Conservation (phyloP, 2,797 vertebrate species). For the Gymnothorax javanicus region DNA sequence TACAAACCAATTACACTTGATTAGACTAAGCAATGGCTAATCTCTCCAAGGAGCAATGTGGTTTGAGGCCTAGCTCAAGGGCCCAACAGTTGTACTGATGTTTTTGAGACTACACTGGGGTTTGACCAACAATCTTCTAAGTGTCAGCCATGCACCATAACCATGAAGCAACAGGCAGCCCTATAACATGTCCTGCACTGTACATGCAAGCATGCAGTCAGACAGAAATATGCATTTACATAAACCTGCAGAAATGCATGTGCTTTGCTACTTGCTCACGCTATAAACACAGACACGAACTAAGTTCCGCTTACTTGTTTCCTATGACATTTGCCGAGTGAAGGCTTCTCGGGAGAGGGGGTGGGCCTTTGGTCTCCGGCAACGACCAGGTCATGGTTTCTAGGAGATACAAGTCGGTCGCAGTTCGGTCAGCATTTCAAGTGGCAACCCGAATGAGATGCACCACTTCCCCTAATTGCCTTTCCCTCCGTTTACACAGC, state of each 20-base stretch:
- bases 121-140: no score
- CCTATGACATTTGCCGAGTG: slow-evolving; percentile 92
- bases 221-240: neutral
- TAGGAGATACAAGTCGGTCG: slow-evolving; percentile 53
- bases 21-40: no score
- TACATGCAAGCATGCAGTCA: neutral
- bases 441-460: slow-evolving; percentile 73
- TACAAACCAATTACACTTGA: no score
- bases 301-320: slow-evolving; percentile 82
- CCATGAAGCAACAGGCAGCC: neutral
- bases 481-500: no score
- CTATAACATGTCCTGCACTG: slow-evolving; percentile 45
- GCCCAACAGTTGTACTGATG: no score
- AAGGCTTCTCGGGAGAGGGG: slow-evolving; percentile 90
- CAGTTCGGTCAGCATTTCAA: neutral
- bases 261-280: neutral
- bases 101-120: no score
- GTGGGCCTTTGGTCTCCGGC: slow-evolving; percentile 80
- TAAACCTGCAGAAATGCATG: neutral
- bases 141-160: no score
- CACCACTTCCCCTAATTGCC: no score
- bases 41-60: no score
- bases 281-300: slow-evolving; percentile 53
- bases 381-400: slow-evolving; percentile 93
- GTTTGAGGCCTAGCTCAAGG: no score